These are phyloP conservation scores for Podotricha telesiphe DNA, from an alignment of 2,888 invertebrate genomes.

Conservation along the genomic window DNA sequence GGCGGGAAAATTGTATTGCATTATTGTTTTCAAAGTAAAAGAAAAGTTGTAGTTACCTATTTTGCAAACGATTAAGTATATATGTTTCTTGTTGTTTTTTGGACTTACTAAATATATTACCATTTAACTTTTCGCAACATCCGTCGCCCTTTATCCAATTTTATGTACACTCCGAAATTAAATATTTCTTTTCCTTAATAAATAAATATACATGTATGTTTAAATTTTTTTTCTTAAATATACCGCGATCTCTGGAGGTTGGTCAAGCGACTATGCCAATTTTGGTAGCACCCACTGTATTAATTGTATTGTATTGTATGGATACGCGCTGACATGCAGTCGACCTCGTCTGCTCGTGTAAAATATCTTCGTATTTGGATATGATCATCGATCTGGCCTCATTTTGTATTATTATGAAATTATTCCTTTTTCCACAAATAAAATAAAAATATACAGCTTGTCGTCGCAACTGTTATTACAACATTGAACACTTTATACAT, in stretches of 20 bases:
- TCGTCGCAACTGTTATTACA: constrained; percentile 7
- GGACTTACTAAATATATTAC: neutral
- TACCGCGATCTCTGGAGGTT: constrained; percentile 15
- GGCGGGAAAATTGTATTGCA: too few species aligned
- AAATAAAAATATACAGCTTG: constrained; percentile 13
- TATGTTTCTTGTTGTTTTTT: neutral
- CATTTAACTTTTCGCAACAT: constrained; percentile 5
- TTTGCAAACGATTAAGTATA: neutral
- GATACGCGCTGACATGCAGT: constrained; percentile 54
- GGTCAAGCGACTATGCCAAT: constrained; percentile 53
- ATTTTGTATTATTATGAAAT: constrained; percentile 45
- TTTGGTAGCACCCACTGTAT: constrained; percentile 71
- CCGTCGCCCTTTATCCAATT: constrained; percentile 20
- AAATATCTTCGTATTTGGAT: constrained; percentile 67
- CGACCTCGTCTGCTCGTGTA: constrained; percentile 58
- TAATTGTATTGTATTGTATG: constrained; percentile 63
- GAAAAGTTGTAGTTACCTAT: too few species aligned
- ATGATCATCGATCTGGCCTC: constrained; percentile 51
- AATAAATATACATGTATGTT: constrained; percentile 19
- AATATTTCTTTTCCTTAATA: constrained; percentile 12
- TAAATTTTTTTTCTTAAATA: constrained; percentile 15
- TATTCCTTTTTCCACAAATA: constrained; percentile 22
- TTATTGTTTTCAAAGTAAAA: too few species aligned
- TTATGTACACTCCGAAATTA: constrained; percentile 17
- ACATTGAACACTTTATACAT: constrained; percentile 1